Evolutionary conservation across 1,140 invertebrate genomes (phyloP).

Genomic region (Platyura marginata): DNA sequence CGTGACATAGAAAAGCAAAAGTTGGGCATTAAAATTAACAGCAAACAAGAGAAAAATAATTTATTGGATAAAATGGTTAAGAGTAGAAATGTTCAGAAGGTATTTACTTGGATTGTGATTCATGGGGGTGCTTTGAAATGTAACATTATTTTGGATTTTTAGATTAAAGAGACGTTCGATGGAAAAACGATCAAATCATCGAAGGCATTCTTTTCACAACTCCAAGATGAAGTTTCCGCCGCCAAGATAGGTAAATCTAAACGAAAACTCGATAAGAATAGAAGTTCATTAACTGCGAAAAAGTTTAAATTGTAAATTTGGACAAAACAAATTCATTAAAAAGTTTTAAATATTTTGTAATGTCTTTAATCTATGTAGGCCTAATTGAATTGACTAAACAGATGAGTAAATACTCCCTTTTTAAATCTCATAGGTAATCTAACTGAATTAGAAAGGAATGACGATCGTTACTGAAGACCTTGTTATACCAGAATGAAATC

Average conservation of each 20-base stretch:
- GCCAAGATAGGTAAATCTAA: not conserved
- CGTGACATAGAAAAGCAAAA: constrained; percentile 23
- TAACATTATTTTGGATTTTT: constrained; percentile 2
- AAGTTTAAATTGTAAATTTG: constrained; percentile 1
- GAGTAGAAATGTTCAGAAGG: constrained; percentile 40
- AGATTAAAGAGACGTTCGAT: constrained; percentile 22
- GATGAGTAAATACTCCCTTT: too few relatives aligned
- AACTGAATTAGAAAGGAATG: too few relatives aligned
- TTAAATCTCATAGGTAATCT: too few relatives aligned
- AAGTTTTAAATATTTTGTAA: too few relatives aligned
- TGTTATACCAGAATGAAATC: too few relatives aligned
- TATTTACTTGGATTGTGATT: constrained; percentile 7
- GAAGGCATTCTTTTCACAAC: constrained; percentile 58
- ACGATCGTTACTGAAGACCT: too few relatives aligned
- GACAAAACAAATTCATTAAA: not conserved
- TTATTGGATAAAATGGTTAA: constrained; percentile 38
- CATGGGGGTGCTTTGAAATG: not conserved
- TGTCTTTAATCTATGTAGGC: too few relatives aligned
- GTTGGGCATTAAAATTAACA: constrained; percentile 29
- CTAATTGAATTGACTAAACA: too few relatives aligned
- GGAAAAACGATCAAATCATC: constrained; percentile 53
- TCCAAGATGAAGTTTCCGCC: constrained; percentile 50
- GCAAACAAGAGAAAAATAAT: constrained; percentile 34
- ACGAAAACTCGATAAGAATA: not conserved
- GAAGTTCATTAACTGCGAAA: not conserved